Percentiles rank a stretch among this genome's conserved stretches.
Evolutionary conservation across 2,113 vertebrate genomes (phyloP).

Genomic region (Cichladusa arquata): DNA sequence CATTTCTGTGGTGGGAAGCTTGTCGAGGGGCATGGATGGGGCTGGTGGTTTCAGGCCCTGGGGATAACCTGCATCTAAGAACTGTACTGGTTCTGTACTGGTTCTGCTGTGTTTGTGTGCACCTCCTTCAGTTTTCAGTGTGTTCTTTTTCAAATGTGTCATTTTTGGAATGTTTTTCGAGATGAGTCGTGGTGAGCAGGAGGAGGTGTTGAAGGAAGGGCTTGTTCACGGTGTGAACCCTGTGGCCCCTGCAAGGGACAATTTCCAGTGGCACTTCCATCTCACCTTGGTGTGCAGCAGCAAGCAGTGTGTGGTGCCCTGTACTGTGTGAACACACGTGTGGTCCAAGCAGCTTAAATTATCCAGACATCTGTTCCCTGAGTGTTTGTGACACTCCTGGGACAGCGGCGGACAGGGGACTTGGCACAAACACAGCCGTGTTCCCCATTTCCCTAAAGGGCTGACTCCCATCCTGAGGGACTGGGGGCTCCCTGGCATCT

Average conservation of each 20-base stretch:
- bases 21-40: not conserved
- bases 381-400: rapidly evolving
- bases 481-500: not conserved
- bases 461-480: not conserved
- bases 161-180: not conserved
- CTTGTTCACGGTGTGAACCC: rapidly evolving
- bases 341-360: not conserved
- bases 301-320: not conserved
- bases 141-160: not conserved
- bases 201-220: not conserved
- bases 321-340: rapidly evolving
- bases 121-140: not conserved
- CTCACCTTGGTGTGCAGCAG: not conserved
- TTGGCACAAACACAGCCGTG: not conserved
- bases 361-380: not conserved
- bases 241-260: not conserved
- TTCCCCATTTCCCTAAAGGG: not conserved
- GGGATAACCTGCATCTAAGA: not conserved
- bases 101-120: not conserved
- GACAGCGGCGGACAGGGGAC: not conserved
- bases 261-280: not conserved
- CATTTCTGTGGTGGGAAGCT: not conserved
- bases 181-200: not conserved
- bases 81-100: not conserved
- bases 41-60: not conserved